These are phyloP conservation scores for Stegophylla sp. DNA, from an alignment of 2,888 invertebrate species.

Conservation along the genomic window DNA sequence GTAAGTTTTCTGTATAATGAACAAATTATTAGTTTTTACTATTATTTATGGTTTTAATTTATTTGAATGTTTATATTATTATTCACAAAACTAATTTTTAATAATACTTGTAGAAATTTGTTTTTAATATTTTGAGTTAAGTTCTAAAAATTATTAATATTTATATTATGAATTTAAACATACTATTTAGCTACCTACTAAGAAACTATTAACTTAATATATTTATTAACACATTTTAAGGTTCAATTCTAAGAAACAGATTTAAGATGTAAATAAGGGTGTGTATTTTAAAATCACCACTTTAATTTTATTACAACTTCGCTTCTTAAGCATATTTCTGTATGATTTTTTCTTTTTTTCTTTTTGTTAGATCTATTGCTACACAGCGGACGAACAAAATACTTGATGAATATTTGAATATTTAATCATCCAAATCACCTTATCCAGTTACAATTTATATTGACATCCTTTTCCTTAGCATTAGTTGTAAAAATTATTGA, in stretches of 20 bases:
- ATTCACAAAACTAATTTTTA: not conserved
- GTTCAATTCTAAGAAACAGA: slow-evolving; percentile 56
- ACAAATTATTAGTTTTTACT: too few relatives aligned
- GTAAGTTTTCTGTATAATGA: too few relatives aligned
- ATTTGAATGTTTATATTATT: not conserved
- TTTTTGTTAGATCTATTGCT: slow-evolving; percentile 59
- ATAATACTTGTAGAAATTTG: not conserved
- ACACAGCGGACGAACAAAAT: slow-evolving; percentile 59
- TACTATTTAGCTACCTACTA: slow-evolving; percentile 16
- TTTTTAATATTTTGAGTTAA: not conserved
- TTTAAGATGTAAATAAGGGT: slow-evolving; percentile 59
- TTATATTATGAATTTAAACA: not conserved
- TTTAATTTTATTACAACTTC: slow-evolving; percentile 55
- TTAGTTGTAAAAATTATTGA: slow-evolving; percentile 38
- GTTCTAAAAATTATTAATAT: not conserved
- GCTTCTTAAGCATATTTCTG: slow-evolving; percentile 54
- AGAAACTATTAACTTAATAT: slow-evolving; percentile 46
- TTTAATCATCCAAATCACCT: slow-evolving; percentile 57
- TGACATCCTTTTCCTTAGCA: slow-evolving; percentile 56
- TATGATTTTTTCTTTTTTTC: slow-evolving; percentile 57
- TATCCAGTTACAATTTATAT: slow-evolving; percentile 54
- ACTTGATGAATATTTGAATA: slow-evolving; percentile 55
- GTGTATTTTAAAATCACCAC: slow-evolving; percentile 54
- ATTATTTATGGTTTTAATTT: too few relatives aligned
- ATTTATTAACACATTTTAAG: slow-evolving; percentile 58